These are phyloP conservation scores for Triops cancriformis DNA, from an alignment of 1,140 invertebrate species.

Conservation along the genomic window DNA sequence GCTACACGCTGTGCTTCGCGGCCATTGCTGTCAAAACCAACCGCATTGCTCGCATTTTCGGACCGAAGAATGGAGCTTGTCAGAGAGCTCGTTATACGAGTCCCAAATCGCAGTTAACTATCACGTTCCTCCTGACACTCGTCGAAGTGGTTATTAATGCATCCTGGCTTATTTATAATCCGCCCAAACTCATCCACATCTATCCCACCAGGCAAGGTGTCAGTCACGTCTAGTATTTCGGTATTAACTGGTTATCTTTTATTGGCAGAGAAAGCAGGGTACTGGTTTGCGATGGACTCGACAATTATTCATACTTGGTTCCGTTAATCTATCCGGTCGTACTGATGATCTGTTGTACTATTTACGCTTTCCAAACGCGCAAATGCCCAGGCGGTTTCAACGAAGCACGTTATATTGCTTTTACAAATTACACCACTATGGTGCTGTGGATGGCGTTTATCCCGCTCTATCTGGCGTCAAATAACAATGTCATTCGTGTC, in stretches of 20 bases:
- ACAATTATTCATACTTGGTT: constrained; percentile 46
- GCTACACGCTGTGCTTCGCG: constrained; percentile 49
- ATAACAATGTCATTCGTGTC: constrained; percentile 43
- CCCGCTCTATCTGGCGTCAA: constrained; percentile 57
- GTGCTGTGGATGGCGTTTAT: constrained; percentile 68
- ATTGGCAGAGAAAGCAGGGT: constrained; percentile 28
- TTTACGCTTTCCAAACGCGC: constrained; percentile 63
- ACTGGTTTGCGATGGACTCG: constrained; percentile 43
- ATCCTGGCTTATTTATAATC: constrained; percentile 44
- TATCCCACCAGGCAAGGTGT: constrained; percentile 40
- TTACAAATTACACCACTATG: constrained; percentile 67
- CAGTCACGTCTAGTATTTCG: not conserved
- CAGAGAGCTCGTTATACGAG: constrained; percentile 41
- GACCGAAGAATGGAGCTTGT: constrained; percentile 32
- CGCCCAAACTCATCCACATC: constrained; percentile 40
- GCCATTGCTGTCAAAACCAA: constrained; percentile 52
- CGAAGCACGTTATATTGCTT: constrained; percentile 61
- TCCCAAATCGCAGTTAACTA: constrained; percentile 46
- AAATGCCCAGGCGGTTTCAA: constrained; percentile 72
- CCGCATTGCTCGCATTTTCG: constrained; percentile 50
- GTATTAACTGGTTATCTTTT: not conserved
- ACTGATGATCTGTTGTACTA: constrained; percentile 53
- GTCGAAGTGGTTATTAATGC: constrained; percentile 47
- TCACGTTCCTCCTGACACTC: constrained; percentile 45
- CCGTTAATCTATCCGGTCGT: constrained; percentile 48